Evolutionary conservation across 2,888 invertebrate species (phyloP).

Genomic region (Azorinus chamasolen): DNA sequence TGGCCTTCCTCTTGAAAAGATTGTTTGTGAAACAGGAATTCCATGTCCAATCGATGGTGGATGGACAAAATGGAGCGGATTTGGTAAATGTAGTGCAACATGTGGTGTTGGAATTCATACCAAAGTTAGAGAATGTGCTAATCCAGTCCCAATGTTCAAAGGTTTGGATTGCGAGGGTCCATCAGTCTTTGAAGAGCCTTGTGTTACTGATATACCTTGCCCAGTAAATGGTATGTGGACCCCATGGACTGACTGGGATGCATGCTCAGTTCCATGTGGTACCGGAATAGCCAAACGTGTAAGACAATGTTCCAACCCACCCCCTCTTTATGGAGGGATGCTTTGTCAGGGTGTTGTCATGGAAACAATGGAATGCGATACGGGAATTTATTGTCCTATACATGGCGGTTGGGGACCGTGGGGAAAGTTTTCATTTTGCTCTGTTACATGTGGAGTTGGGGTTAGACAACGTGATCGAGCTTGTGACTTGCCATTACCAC

Average conservation of each 20-base stretch:
- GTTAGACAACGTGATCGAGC: conserved; percentile 19
- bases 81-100: conserved; percentile 31
- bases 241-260: conserved; percentile 41
- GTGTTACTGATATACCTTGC: conserved; percentile 40
- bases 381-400: conserved; percentile 38
- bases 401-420: conserved; percentile 53
- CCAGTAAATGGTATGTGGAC: conserved; percentile 50
- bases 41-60: conserved; percentile 55
- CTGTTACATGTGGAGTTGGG: conserved; percentile 47
- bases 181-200: conserved; percentile 21
- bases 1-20: conserved; percentile 41
- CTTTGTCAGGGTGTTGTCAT: conserved; percentile 27
- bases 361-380: conserved; percentile 37
- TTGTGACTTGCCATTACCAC: conserved; percentile 47
- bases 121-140: conserved; percentile 29
- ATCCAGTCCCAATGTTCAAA: conserved; percentile 47
- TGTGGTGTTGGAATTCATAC: conserved; percentile 50
- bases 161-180: conserved; percentile 44
- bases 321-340: conserved; percentile 49
- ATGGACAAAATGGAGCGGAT: conserved; percentile 52
- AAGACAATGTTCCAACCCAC: conserved; percentile 51
- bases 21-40: conserved; percentile 24
- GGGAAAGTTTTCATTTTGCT: conserved; percentile 38
- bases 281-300: conserved; percentile 19
- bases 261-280: conserved; percentile 52